These are phyloP conservation scores for Anthophora plumipes DNA, from an alignment of 2,888 invertebrate species.

Conservation along the genomic window DNA sequence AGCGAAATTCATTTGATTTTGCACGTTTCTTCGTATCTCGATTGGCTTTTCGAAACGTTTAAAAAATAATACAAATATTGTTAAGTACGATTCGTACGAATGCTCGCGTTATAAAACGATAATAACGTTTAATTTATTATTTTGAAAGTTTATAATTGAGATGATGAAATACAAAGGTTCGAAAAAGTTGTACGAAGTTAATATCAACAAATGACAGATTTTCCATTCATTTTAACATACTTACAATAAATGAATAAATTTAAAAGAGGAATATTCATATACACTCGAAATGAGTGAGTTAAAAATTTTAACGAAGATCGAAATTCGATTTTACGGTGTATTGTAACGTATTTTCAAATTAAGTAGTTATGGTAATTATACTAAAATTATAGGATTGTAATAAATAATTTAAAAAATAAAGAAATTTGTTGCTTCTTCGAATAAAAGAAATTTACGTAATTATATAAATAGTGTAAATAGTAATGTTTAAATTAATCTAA, in stretches of 20 bases:
- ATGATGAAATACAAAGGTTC: not conserved
- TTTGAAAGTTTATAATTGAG: not conserved
- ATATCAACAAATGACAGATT: not conserved
- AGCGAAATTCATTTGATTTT: not conserved
- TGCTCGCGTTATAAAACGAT: not conserved
- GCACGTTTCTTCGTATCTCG: not conserved
- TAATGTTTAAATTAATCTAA: not conserved
- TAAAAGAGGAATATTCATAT: no score
- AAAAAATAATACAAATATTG: no score
- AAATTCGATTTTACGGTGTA: not conserved
- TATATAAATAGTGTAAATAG: not conserved
- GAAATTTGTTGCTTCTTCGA: not conserved
- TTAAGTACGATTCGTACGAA: not conserved
- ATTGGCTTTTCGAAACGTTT: not conserved
- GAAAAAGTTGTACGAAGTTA: no score
- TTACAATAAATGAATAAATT: no score
- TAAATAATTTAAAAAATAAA: no score
- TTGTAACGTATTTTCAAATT: not conserved
- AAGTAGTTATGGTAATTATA: not conserved
- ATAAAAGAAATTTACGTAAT: not conserved
- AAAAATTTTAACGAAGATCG: not conserved
- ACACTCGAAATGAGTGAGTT: no score
- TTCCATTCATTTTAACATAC: no score
- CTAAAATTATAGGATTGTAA: not conserved
- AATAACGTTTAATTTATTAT: conserved; percentile 6